Evolutionary conservation across 1,140 invertebrate genomes (phyloP).

Genomic region (Zophobas morio): DNA sequence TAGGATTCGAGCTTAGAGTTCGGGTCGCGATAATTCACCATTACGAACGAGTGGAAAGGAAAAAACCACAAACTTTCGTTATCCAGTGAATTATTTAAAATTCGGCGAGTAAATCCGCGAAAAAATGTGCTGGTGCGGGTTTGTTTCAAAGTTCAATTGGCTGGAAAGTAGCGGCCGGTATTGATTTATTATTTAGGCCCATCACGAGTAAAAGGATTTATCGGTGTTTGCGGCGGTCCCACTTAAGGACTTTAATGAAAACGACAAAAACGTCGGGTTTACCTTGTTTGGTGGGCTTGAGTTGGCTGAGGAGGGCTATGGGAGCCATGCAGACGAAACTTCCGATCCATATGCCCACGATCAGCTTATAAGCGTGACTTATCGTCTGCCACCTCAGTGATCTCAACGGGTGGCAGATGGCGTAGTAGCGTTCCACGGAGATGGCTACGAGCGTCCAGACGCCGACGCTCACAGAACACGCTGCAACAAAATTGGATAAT

Average conservation of each 20-base stretch:
- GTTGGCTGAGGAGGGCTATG: constrained; percentile 75
- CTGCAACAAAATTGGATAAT: constrained; percentile 67
- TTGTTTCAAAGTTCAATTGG: constrained; percentile 35
- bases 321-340: constrained; percentile 74
- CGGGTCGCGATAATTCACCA: constrained; percentile 18
- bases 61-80: constrained; percentile 29
- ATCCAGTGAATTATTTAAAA: constrained; percentile 35
- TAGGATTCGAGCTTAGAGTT: constrained; percentile 9
- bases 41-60: constrained; percentile 10
- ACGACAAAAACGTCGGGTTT: constrained; percentile 40
- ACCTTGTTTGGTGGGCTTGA: constrained; percentile 74
- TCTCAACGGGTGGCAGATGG: constrained; percentile 78
- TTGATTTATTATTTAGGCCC: constrained; percentile 36
- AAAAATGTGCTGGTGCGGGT: constrained; percentile 16
- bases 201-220: constrained; percentile 16
- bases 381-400: constrained; percentile 78
- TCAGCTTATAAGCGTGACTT: constrained; percentile 76
- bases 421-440: constrained; percentile 79
- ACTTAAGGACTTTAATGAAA: no score
- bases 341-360: constrained; percentile 70
- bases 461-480: constrained; percentile 76
- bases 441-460: constrained; percentile 80
- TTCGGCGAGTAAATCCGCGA: constrained; percentile 12
- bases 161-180: constrained; percentile 20
- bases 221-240: neutral